Evolutionary conservation across 2,888 invertebrate genomes (phyloP).

Genomic region (Patella ulyssiponensis): DNA sequence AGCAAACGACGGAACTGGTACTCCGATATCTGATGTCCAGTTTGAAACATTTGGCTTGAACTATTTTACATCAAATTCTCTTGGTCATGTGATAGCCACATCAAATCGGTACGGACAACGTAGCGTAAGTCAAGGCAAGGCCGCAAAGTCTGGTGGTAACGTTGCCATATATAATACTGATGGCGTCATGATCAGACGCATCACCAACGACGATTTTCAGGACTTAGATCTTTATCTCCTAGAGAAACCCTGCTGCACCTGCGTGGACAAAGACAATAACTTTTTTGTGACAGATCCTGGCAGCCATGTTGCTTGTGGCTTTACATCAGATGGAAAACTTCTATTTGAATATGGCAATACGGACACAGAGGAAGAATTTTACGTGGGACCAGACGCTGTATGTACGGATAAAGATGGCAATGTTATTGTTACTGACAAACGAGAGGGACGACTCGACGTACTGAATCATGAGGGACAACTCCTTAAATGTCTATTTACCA

Average conservation of each 20-base stretch:
- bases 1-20: slow-evolving; percentile 54
- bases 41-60: slow-evolving; percentile 62
- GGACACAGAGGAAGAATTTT: slow-evolving; percentile 57
- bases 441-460: slow-evolving; percentile 57
- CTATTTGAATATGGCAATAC: slow-evolving; percentile 60
- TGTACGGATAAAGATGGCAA: slow-evolving; percentile 52
- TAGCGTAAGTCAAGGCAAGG: slow-evolving; percentile 48
- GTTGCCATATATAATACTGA: slow-evolving; percentile 54
- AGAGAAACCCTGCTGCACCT: slow-evolving; percentile 57
- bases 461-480: slow-evolving; percentile 54
- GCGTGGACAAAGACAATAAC: slow-evolving; percentile 47
- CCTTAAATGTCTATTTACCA: slow-evolving; percentile 53
- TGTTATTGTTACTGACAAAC: slow-evolving; percentile 59
- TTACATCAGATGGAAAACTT: slow-evolving; percentile 51
- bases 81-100: slow-evolving; percentile 54
- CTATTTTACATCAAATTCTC: slow-evolving; percentile 53
- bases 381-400: slow-evolving; percentile 61
- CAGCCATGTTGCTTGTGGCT: slow-evolving; percentile 55
- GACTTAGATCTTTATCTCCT: slow-evolving; percentile 49
- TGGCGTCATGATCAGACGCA: slow-evolving; percentile 47
- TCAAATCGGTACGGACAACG: slow-evolving; percentile 58
- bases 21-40: slow-evolving; percentile 51
- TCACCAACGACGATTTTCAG: slow-evolving; percentile 61
- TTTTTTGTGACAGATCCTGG: slow-evolving; percentile 59
- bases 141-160: slow-evolving; percentile 60